Evolutionary conservation across 2,797 vertebrate species (phyloP).

Genomic region (Sebastes steindachneri): DNA sequence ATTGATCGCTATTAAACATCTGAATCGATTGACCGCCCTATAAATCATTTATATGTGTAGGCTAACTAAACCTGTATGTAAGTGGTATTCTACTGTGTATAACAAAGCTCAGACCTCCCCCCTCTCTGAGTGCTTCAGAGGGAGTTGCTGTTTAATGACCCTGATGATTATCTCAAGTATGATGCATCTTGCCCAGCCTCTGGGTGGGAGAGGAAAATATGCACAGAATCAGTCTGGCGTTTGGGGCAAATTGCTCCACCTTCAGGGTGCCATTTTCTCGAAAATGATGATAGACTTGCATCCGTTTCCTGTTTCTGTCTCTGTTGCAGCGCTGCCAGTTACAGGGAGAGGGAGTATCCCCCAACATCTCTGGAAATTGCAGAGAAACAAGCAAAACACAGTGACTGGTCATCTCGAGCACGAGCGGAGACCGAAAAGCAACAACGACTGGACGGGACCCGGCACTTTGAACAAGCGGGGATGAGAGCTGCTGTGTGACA

Average conservation of each 20-base stretch:
- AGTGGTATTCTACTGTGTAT: not conserved
- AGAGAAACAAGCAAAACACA: conserved; percentile 69
- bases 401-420: conserved; percentile 53
- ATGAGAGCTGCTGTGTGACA: conserved; percentile 51
- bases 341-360: conserved; percentile 62
- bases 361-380: conserved; percentile 59
- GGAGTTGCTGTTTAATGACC: conserved; percentile 42
- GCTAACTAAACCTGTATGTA: not conserved
- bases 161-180: conserved; percentile 52
- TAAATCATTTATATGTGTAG: not conserved
- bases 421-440: conserved; percentile 60
- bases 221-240: conserved; percentile 16
- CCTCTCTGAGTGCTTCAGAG: conserved; percentile 10
- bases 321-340: conserved; percentile 77
- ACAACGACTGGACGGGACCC: conserved; percentile 56
- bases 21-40: too few species aligned
- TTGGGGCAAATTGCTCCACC: conserved; percentile 32
- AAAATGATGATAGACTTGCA: conserved; percentile 51
- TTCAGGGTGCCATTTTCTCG: conserved; percentile 43
- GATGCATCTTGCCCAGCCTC: conserved; percentile 22
- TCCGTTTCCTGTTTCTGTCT: conserved; percentile 61
- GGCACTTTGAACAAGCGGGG: conserved; percentile 44
- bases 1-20: too few species aligned
- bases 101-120: not conserved
- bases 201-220: conserved; percentile 41